Conservation (phyloP, 2,888 invertebrate species). For the Ecliptopera silaceata region DNA sequence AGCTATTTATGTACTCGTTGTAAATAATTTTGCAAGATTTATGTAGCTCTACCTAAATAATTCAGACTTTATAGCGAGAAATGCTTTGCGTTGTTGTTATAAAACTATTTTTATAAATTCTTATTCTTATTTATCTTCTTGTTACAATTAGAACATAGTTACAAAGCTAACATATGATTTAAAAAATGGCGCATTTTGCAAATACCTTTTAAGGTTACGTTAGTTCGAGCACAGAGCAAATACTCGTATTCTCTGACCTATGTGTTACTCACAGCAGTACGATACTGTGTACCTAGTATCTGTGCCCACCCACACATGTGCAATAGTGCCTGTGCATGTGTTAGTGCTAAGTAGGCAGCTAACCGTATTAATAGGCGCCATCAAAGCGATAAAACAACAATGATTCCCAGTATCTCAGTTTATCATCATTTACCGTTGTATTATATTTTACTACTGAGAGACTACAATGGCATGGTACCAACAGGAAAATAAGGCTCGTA, state of each 20-base stretch:
- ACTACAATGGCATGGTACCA: constrained; percentile 1
- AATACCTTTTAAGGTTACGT: too few relatives aligned
- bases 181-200: too few relatives aligned
- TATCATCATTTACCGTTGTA: constrained; percentile 17
- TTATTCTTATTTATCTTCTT: too few relatives aligned
- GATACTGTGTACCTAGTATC: background rate
- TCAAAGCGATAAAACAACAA: constrained; percentile 24
- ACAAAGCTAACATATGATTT: too few relatives aligned
- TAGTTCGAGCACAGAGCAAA: too few relatives aligned
- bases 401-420: constrained; percentile 24
- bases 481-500: too few relatives aligned
- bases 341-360: constrained; percentile 13
- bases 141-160: too few relatives aligned
- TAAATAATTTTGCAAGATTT: background rate
- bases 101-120: too few relatives aligned
- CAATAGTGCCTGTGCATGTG: background rate
- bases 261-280: too few relatives aligned
- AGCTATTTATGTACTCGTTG: background rate
- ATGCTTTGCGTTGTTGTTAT: too few relatives aligned
- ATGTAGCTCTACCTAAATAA: background rate
- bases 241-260: too few relatives aligned
- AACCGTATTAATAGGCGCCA: constrained; percentile 30
- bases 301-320: constrained; percentile 22
- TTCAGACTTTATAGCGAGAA: too few relatives aligned
- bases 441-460: constrained; percentile 12